phyloP scores from a whole-genome alignment of 1,140 invertebrate species.

The Pollicipes pollicipes region DNA sequence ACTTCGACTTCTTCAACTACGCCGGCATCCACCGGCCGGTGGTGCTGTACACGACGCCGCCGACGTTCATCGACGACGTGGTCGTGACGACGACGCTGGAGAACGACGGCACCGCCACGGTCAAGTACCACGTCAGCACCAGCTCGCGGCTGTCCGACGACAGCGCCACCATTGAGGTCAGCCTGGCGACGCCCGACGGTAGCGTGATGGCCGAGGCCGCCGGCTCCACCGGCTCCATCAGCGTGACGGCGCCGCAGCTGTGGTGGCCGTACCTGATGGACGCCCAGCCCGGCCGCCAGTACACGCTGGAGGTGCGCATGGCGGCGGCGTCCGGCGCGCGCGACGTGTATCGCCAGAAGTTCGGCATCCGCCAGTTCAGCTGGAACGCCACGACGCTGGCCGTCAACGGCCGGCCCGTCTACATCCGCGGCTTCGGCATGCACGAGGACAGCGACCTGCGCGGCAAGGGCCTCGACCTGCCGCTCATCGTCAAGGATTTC shows the following conservation, averaged over 20 bases:
- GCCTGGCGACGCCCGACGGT: too few species aligned
- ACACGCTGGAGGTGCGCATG: conserved; percentile 48
- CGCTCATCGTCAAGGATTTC: conserved; percentile 69
- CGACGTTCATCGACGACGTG: too few species aligned
- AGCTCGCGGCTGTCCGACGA: too few species aligned
- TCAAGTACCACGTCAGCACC: too few species aligned
- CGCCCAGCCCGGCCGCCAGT: conserved; percentile 59
- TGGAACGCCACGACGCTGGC: conserved; percentile 38
- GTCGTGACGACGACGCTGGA: too few species aligned
- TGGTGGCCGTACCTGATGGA: too few species aligned
- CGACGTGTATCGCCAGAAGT: conserved; percentile 66
- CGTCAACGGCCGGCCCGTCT: conserved; percentile 68
- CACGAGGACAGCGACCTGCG: conserved; percentile 71
- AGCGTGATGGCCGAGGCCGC: too few species aligned
- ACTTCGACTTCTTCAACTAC: conserved; percentile 97
- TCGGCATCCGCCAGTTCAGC: conserved; percentile 63
- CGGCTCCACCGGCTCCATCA: too few species aligned
- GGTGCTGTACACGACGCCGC: too few species aligned
- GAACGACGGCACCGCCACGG: too few species aligned
- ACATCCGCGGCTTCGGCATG: conserved; percentile 85
- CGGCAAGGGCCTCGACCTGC: conserved; percentile 18
- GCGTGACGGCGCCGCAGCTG: too few species aligned
- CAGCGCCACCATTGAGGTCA: too few species aligned
- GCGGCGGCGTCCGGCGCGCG: background rate
- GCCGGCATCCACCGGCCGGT: conserved; percentile 87